Conservation (phyloP, 2,888 invertebrate species). For the Eucriotettix oculatus region DNA sequence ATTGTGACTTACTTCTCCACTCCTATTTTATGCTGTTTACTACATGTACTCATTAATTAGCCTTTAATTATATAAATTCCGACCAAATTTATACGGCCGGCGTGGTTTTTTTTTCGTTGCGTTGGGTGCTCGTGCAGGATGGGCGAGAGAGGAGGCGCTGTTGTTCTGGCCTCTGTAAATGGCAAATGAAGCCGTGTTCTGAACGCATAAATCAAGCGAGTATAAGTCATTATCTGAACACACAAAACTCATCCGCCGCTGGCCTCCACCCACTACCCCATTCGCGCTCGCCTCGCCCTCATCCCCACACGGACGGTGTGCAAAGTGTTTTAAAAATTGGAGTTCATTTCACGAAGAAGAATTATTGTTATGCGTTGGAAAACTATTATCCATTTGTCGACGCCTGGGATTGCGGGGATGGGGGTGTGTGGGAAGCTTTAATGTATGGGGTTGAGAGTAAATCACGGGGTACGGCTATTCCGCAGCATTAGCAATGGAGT, state of each 20-base stretch:
- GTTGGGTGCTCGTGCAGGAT: neutral
- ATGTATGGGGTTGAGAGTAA: constrained; percentile 9
- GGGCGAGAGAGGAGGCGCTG: neutral
- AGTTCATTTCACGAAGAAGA: constrained; percentile 11
- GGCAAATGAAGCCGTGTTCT: constrained; percentile 12
- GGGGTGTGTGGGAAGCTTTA: constrained; percentile 3
- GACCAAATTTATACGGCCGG: neutral
- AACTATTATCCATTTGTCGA: constrained; percentile 11
- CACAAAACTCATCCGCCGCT: neutral
- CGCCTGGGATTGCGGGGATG: neutral
- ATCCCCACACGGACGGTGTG: constrained; percentile 8
- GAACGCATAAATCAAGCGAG: neutral
- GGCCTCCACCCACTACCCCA: constrained; percentile 20
- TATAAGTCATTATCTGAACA: neutral
- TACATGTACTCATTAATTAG: constrained; percentile 2
- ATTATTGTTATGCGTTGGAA: constrained; percentile 9
- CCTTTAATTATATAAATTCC: constrained; percentile 1
- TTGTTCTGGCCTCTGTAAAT: constrained; percentile 19
- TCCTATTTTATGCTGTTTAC: neutral
- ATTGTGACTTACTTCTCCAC: neutral
- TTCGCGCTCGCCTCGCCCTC: constrained; percentile 1
- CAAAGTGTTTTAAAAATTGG: constrained; percentile 11
- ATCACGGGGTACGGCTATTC: constrained; percentile 3
- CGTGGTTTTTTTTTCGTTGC: neutral
- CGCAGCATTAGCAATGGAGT: neutral